These are phyloP conservation scores for Cephalopachus bancanus DNA, from an alignment of 2,797 vertebrate genomes.

Conservation along the genomic window DNA sequence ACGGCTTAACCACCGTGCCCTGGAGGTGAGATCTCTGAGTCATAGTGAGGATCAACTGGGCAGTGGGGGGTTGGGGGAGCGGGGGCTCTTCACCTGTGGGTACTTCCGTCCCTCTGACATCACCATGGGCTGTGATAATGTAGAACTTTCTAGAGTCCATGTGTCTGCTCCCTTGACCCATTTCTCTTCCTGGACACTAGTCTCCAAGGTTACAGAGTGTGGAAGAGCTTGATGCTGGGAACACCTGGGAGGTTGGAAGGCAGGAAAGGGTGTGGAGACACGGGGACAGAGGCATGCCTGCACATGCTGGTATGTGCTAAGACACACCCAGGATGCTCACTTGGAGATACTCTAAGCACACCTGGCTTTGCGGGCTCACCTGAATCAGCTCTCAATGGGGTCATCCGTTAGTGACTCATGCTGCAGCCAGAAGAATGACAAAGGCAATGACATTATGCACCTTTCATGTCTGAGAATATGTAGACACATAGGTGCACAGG, in stretches of 20 bases:
- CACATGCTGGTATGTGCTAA: no score
- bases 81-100: neutral
- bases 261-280: neutral
- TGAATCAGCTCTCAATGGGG: neutral
- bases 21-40: slow-evolving; percentile 77
- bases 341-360: neutral
- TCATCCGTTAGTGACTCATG: neutral
- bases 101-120: neutral
- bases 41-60: neutral
- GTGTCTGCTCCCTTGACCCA: neutral
- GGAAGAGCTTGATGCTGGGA: neutral
- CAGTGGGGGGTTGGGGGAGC: neutral
- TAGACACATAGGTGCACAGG: neutral
- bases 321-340: neutral
- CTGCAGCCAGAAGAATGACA: neutral
- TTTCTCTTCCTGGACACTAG: neutral
- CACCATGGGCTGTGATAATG: neutral
- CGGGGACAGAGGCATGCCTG: neutral
- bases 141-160: neutral
- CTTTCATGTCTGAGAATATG: neutral
- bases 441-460: no score
- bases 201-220: neutral
- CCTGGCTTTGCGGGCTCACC: neutral
- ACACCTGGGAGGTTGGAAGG: neutral
- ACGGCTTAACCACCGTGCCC: slow-evolving; percentile 11